These are phyloP conservation scores for Oryzias melastigma DNA, from an alignment of 2,113 vertebrate species.

Conservation along the genomic window DNA sequence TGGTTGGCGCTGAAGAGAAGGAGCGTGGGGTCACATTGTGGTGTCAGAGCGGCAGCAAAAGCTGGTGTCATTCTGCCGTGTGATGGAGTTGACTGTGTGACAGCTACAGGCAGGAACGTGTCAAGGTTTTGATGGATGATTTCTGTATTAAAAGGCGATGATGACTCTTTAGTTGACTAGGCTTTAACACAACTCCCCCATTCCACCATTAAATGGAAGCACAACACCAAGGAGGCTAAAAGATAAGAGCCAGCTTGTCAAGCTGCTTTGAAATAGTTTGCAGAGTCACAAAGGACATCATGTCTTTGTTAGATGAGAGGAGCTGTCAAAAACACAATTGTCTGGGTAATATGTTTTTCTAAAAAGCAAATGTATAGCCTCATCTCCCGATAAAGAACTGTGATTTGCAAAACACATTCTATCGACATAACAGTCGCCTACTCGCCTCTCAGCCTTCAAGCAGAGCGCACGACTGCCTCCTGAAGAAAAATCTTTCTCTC, in stretches of 20 bases:
- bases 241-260: constrained; percentile 58
- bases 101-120: constrained; percentile 65
- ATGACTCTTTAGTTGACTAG: constrained; percentile 71
- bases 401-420: constrained; percentile 2
- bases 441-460: background rate
- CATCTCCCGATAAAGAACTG: constrained; percentile 16
- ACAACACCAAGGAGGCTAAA: constrained; percentile 37
- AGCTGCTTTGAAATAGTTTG: constrained; percentile 59
- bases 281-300: constrained; percentile 45
- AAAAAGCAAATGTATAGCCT: constrained; percentile 10
- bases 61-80: constrained; percentile 54
- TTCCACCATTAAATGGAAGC: constrained; percentile 47
- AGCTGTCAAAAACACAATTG: constrained; percentile 59
- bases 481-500: background rate
- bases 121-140: constrained; percentile 69
- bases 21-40: constrained; percentile 53
- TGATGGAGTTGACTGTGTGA: constrained; percentile 61
- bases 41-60: constrained; percentile 68
- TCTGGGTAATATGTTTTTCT: constrained; percentile 7
- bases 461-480: background rate
- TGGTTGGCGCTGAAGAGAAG: constrained; percentile 22
- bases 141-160: constrained; percentile 58
- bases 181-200: constrained; percentile 48
- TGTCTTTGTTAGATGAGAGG: constrained; percentile 55
- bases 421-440: background rate